Conservation (phyloP, 2,888 invertebrate species). For the Himalopsyche tibetana region DNA sequence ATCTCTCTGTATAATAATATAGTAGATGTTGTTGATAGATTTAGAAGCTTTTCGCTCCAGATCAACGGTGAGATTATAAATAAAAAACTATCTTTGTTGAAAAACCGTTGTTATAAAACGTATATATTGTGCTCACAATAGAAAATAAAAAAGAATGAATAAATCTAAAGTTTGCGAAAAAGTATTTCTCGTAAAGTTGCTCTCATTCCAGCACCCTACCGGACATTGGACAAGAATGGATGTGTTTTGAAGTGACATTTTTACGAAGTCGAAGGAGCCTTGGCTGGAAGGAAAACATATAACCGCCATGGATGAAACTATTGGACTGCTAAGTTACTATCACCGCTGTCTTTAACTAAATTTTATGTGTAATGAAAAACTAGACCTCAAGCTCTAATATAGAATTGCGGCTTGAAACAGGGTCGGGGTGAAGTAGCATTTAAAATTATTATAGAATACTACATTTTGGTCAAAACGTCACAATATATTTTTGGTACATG, state of each 20-base stretch:
- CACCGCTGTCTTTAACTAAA: not conserved
- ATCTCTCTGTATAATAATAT: too few species aligned
- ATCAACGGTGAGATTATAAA: too few species aligned
- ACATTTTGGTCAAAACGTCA: too few species aligned
- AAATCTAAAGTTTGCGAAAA: not conserved
- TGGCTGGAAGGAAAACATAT: not conserved
- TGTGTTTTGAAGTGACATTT: slow-evolving; percentile 49
- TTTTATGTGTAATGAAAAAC: slow-evolving; percentile 2
- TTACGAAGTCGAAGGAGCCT: slow-evolving; percentile 41
- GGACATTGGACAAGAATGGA: slow-evolving; percentile 46
- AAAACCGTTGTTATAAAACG: too few species aligned
- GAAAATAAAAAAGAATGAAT: slow-evolving; percentile 1
- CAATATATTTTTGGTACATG: too few species aligned
- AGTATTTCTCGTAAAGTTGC: not conserved
- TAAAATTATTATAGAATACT: too few species aligned
- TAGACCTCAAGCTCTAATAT: too few species aligned
- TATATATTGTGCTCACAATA: not conserved
- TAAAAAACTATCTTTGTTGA: too few species aligned
- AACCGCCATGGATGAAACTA: not conserved
- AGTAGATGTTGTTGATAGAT: too few species aligned
- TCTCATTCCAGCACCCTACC: not conserved
- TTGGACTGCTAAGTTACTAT: not conserved
- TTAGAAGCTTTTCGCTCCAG: too few species aligned
- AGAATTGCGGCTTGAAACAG: too few species aligned
- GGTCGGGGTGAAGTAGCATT: too few species aligned